phyloP scores from a whole-genome alignment of 2,888 invertebrate species.

The Lacanobia oleracea region DNA sequence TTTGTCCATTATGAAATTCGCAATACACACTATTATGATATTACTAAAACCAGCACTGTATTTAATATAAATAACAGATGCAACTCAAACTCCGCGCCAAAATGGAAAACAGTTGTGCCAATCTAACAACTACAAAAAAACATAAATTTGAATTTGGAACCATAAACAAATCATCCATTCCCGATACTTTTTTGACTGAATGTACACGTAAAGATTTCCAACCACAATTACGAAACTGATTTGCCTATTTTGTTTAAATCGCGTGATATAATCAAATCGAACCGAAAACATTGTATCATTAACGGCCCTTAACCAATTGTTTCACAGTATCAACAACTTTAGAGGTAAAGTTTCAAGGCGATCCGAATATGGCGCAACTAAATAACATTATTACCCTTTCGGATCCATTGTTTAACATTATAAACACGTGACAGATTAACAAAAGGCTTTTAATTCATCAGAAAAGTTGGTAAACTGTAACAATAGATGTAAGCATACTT shows the following conservation, averaged over 20 bases:
- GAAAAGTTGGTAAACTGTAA: constrained; percentile 28
- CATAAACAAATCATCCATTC: too few species aligned
- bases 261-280: constrained; percentile 30
- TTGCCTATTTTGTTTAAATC: constrained; percentile 3
- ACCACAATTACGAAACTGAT: neutral
- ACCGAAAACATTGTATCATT: constrained; percentile 36
- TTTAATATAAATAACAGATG: too few species aligned
- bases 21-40: too few species aligned
- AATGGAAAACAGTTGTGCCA: too few species aligned
- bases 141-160: too few species aligned
- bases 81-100: too few species aligned
- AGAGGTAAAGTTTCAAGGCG: constrained; percentile 58
- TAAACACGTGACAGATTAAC: constrained; percentile 23
- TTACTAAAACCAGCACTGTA: too few species aligned
- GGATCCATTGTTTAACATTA: constrained; percentile 28
- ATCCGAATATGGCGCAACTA: constrained; percentile 39
- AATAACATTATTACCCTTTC: constrained; percentile 25
- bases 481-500: constrained; percentile 9
- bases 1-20: too few species aligned
- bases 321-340: constrained; percentile 46
- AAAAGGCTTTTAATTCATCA: constrained; percentile 37
- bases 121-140: too few species aligned
- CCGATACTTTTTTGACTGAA: too few species aligned
- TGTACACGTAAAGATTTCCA: neutral
- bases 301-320: constrained; percentile 35